Conservation (phyloP, 2,113 vertebrate genomes). For the Corythaeola cristata region DNA sequence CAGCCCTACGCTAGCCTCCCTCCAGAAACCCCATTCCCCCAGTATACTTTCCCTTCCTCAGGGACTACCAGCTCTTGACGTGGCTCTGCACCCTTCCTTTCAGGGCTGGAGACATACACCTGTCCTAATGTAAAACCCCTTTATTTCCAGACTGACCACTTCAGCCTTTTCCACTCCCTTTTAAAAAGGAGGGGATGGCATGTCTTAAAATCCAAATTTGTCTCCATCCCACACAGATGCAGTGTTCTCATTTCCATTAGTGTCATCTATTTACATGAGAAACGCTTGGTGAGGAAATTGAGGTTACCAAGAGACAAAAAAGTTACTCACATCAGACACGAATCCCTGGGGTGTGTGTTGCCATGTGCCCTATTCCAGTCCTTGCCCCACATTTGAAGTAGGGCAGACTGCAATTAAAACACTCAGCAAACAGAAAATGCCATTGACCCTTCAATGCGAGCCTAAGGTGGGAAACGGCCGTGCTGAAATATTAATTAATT, state of each 20-base stretch:
- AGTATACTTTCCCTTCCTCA: neutral
- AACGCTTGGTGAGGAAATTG: neutral
- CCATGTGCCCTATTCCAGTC: neutral
- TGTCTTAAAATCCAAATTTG: neutral
- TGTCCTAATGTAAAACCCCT: neutral
- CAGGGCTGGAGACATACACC: neutral
- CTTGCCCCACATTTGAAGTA: slow-evolving; percentile 60
- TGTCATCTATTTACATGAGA: slow-evolving; percentile 37
- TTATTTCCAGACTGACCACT: neutral
- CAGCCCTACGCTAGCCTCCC: neutral
- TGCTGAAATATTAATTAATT: neutral
- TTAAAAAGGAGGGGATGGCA: neutral
- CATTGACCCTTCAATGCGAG: neutral
- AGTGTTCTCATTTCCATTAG: slow-evolving; percentile 36
- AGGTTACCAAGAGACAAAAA: neutral
- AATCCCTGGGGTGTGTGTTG: neutral
- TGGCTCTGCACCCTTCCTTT: neutral
- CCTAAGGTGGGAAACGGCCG: neutral
- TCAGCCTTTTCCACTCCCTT: neutral
- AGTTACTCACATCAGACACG: neutral
- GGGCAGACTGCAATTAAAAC: slow-evolving; percentile 20
- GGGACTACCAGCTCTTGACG: neutral
- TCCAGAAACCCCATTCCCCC: neutral
- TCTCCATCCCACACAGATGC: neutral
- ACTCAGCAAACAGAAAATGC: neutral